These are phyloP conservation scores for Drosophila bifasciata DNA, from an alignment of 1,140 invertebrate species.

Conservation along the genomic window DNA sequence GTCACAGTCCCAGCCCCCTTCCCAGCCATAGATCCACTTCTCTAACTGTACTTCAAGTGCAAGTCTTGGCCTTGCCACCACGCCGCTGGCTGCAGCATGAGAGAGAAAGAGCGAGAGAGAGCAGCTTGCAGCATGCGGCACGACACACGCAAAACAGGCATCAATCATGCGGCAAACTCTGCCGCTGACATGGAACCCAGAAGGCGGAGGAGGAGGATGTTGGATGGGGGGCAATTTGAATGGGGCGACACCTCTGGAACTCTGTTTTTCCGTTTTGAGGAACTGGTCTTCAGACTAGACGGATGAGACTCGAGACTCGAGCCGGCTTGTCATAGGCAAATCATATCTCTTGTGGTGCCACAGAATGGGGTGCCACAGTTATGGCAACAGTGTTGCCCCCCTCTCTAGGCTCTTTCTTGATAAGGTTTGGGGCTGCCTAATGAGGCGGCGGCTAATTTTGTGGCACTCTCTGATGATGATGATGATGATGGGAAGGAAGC, in stretches of 20 bases:
- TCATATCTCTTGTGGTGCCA: constrained; percentile 61
- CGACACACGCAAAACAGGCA: constrained; percentile 78
- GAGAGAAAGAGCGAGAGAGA: constrained; percentile 1
- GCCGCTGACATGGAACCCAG: constrained; percentile 48
- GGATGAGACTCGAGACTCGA: no score
- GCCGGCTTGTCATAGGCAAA: constrained; percentile 67
- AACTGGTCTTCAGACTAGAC: constrained; percentile 25
- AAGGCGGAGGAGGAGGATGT: constrained; percentile 3
- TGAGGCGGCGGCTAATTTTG: constrained; percentile 73
- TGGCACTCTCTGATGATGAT: constrained; percentile 13
- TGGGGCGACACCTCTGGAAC: constrained; percentile 46
- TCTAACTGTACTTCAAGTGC: constrained; percentile 52
- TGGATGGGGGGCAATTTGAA: constrained; percentile 28
- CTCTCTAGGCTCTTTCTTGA: constrained; percentile 27
- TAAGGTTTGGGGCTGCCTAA: constrained; percentile 66
- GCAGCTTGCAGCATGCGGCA: constrained; percentile 22
- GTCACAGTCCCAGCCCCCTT: no score
- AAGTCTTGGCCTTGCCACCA: constrained; percentile 39
- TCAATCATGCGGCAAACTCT: constrained; percentile 79
- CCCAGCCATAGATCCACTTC: constrained; percentile 1
- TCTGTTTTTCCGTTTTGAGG: constrained; percentile 1
- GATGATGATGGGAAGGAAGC: constrained; percentile 34
- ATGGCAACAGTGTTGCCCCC: constrained; percentile 15
- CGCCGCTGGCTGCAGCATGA: neutral
- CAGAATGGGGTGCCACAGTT: constrained; percentile 5